Evolutionary conservation across 1,140 invertebrate species (phyloP).

Genomic region (Aplysia californica): DNA sequence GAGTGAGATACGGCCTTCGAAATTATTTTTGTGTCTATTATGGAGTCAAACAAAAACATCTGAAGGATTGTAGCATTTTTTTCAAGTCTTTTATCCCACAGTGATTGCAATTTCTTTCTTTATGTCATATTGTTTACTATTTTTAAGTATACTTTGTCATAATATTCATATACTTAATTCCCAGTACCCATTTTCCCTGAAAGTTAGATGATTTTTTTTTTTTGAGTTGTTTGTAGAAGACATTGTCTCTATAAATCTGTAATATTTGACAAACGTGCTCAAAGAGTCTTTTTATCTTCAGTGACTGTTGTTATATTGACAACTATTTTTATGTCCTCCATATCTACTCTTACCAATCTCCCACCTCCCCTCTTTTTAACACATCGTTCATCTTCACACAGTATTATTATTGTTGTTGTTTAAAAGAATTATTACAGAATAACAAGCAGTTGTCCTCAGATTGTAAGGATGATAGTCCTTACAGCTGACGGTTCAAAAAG

Average conservation of each 20-base stretch:
- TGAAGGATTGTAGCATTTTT: too few relatives aligned
- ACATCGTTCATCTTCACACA: not conserved
- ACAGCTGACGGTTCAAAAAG: too few relatives aligned
- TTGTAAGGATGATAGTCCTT: too few relatives aligned
- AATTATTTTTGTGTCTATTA: too few relatives aligned
- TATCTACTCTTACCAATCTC: too few relatives aligned
- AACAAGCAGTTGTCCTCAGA: too few relatives aligned
- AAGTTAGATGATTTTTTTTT: not conserved
- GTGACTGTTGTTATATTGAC: not conserved
- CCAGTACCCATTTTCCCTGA: too few relatives aligned
- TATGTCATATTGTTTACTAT: not conserved
- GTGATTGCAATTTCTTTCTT: not conserved
- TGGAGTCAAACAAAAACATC: too few relatives aligned
- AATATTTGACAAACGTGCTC: not conserved
- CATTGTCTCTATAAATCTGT: not conserved
- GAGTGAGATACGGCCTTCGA: too few relatives aligned
- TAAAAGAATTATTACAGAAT: too few relatives aligned
- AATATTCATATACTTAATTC: not conserved
- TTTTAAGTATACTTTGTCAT: too few relatives aligned
- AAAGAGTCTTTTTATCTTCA: slow-evolving; percentile 5
- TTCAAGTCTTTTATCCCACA: too few relatives aligned
- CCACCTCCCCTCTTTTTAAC: not conserved
- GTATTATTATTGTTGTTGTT: slow-evolving; percentile 1
- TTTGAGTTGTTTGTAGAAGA: slow-evolving; percentile 1
- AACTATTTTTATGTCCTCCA: not conserved